These are phyloP conservation scores for Frankliniella intonsa DNA, from an alignment of 2,888 invertebrate species.

Conservation along the genomic window DNA sequence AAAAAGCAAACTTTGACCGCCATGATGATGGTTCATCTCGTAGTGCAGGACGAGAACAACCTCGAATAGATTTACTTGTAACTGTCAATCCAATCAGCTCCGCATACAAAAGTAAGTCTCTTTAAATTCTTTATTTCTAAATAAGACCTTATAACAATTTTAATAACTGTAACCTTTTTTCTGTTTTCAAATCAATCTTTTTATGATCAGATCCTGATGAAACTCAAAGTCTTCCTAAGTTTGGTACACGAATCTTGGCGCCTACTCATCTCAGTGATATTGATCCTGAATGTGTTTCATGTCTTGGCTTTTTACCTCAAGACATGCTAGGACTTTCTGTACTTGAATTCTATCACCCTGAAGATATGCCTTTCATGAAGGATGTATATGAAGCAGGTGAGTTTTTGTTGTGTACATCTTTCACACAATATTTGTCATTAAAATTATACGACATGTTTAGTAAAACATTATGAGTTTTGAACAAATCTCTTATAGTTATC, in stretches of 20 bases:
- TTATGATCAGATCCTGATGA: slow-evolving; percentile 52
- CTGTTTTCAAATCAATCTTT: background rate
- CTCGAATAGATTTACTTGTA: slow-evolving; percentile 58
- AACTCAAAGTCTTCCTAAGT: slow-evolving; percentile 56
- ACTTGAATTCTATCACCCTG: slow-evolving; percentile 82
- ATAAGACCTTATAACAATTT: too few relatives aligned
- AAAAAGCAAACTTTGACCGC: background rate
- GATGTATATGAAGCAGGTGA: slow-evolving; percentile 74
- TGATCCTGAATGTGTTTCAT: slow-evolving; percentile 73
- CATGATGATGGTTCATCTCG: background rate
- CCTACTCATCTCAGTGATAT: slow-evolving; percentile 72
- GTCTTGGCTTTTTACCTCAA: slow-evolving; percentile 86
- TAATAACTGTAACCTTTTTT: slow-evolving; percentile 9
- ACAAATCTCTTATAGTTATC: slow-evolving; percentile 52
- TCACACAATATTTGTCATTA: background rate
- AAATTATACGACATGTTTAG: background rate
- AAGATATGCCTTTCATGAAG: slow-evolving; percentile 73
- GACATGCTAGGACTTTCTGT: slow-evolving; percentile 78
- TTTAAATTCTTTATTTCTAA: slow-evolving; percentile 21
- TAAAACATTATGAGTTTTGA: background rate
- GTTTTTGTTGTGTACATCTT: slow-evolving; percentile 31
- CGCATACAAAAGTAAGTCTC: slow-evolving; percentile 66
- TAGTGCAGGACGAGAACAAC: background rate
- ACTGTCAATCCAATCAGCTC: slow-evolving; percentile 69
- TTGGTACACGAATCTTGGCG: slow-evolving; percentile 76